Base-by-base conservation (phyloP, 2,797 vertebrate genomes). In the Xenopus petersii region DNA sequence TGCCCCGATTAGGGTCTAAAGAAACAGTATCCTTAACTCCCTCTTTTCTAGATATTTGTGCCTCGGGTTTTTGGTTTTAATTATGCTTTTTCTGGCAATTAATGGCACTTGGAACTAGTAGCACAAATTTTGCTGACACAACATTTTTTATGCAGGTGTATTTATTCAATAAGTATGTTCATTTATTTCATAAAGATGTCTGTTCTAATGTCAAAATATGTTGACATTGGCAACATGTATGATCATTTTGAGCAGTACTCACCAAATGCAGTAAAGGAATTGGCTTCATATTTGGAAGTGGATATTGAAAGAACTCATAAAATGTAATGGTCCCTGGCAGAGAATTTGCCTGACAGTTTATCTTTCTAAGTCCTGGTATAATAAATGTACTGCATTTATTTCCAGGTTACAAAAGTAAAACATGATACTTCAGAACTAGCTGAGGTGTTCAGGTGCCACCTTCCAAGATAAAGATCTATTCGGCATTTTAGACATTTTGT, bases 21-120 rank as follows among this genome's bases (percentile, higher is more conserved):
- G 26, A 30, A 30, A 30, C 26, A 30, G 26, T 30, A 30, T 30
- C 4, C 2, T 30, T 30, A 30, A 30, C 11, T 51, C 15, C 10
- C 49, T 17, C 67, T 49, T 15, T 65, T 11, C 33, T 42, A 24
- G 60, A 68, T 63, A 51, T 47, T 55, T 72, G 48, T 61, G 64
- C 62, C 64, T 72, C 30, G 47, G n/a, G 47, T 73, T 73, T 78
- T 68, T 64, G 65, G 58, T 30, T 12, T 51, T 33, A 17, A 68
- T 64, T 68, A 68, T 48, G 46, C 36, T 69, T 78, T 78, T 78
- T 71, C 76, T 73, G 59, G 54, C 48, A 70, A 54, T 78, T 78
- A 30, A 2, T 30, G 26, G 26, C 26, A 30, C 26, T 30, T 30
- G 26, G 71, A 71, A 78, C 33, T 48, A 69, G 36, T 42, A 42